A percentile compares a stretch with the other conserved stretches of the same genome.
Evolutionary conservation across 1,140 invertebrate genomes (phyloP).

Genomic region (Octopus sinensis): DNA sequence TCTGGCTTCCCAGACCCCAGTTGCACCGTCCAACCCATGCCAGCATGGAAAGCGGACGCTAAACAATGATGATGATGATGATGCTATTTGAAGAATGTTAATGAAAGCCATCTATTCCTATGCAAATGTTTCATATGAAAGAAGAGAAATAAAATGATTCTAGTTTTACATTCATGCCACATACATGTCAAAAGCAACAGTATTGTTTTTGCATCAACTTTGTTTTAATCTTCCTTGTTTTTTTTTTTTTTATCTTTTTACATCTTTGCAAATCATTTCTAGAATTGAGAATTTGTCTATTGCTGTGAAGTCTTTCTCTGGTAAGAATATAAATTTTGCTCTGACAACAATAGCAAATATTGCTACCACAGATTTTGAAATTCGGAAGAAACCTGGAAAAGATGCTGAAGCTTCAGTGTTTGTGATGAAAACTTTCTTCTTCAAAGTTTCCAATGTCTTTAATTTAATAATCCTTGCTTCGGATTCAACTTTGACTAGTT

Average conservation of each 20-base stretch:
- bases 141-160: too few relatives aligned
- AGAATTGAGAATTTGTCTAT: not conserved
- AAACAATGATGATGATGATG: too few relatives aligned
- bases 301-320: slow-evolving; percentile 8
- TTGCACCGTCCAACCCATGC: too few relatives aligned
- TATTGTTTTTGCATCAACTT: too few relatives aligned
- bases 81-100: too few relatives aligned
- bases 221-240: too few relatives aligned
- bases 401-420: not conserved
- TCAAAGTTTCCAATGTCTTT: not conserved
- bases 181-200: too few relatives aligned
- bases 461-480: not conserved
- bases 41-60: too few relatives aligned
- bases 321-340: not conserved
- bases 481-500: not conserved
- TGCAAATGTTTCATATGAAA: too few relatives aligned
- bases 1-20: too few relatives aligned
- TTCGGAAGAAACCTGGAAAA: not conserved
- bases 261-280: not conserved
- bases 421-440: not conserved
- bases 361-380: not conserved
- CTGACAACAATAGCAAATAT: not conserved
- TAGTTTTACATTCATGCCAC: too few relatives aligned
- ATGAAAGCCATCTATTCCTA: too few relatives aligned
- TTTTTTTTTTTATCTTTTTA: not conserved